Evolutionary conservation across 2,113 vertebrate species (phyloP), one percentile per base, ranked within the genome.

Genomic region (Callospermophilus lateralis): DNA sequence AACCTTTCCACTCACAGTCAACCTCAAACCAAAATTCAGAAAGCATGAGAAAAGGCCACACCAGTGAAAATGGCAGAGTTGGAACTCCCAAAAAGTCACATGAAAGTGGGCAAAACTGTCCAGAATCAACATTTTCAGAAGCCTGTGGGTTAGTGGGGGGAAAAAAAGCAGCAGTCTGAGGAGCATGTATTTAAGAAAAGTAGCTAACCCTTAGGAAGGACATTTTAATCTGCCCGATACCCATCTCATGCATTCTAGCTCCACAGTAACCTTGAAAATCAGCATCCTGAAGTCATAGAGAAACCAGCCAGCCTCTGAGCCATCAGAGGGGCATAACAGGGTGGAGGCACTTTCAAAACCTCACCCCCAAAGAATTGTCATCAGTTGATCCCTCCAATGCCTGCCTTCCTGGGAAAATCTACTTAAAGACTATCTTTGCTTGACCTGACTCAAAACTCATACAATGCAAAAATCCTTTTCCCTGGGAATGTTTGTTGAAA

Each of bases 91-190:
- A 51, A 84, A 87, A 48, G 45, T 74, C 85, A 76, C 9, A n/a
- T 68, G 67, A 65, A 93, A 81, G 91, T n/a, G 20, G 20, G 11
- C 42, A 55, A 73, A 55, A 83, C 42, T 26, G 2, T 74, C 90
- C 42, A 70, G 42, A 88, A 79, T 73, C 68, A 42, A 48, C 39
- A 7, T 37, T 94, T 93, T 83, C 17, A 86, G 51, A 96, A 91
- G 8, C 72, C 70, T 96, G 13, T 24, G 37, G 80, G 30, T 72
- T 65, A 91, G 67, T 77, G 32, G 22, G 53, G 16, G 20, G 58
- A 65, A 48, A 61, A 15, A 30, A 84, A 45, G 13, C 16, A 51
- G 26, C 32, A 83, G 61, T 65, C 55, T 28, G 19, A 73, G 6
- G n/a, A 37, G 34, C 17, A n/a, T 74, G 48, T 72, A n/a, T 90